Base-by-base conservation (phyloP, 2,888 invertebrate species). In the Nycteola revayana region DNA sequence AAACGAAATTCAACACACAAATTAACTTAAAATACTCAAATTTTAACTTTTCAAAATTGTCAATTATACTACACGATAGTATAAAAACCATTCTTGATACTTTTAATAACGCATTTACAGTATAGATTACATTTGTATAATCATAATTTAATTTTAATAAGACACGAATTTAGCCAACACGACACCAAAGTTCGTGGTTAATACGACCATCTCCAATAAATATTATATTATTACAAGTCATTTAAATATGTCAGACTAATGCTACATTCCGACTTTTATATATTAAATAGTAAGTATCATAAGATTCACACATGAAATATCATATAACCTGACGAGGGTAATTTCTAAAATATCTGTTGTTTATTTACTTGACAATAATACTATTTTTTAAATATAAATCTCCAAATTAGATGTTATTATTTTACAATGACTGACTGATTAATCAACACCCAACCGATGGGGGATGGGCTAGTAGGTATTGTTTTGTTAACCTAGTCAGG, bases 161-260 rank as follows among this genome's bases (percentile, higher is more conserved):
- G 75, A 73, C 75, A 75, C 75, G 48, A 51, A 32, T 55, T 72
- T 66, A 68, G 69, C 73, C 72, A 54, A 52, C 41, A 45, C 45
- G 54, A 46, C 53, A 52, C 35, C 40, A 45, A 35, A 2, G 23
- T 32, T 11, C 40, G 52, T 47, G 28, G 30, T 29, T 5, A 5
- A 26, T 32, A 17, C 22, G 32, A 33, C 32, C 36, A 32, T 21
- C 14, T 36, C 7, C 2, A 21, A 21, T 10, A 25, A n/a, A 25
- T 11, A 10, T 11, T 7, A 9, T 9, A 3, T 14, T 26, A n/a
- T 18, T 5, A 18, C 8, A 18, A 27, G 9, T 21, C 7, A 21
- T 21, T 21, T 7, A 21, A 5, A 21, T 2, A 21, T 21, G 21
- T 21, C 21, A 2, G n/a, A n/a, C 7, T 21, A 5, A 5, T 21